A percentile compares a stretch with the other conserved stretches of the same genome.
Conservation (phyloP, 2,888 invertebrate species). For the Himalopsyche anomala region DNA sequence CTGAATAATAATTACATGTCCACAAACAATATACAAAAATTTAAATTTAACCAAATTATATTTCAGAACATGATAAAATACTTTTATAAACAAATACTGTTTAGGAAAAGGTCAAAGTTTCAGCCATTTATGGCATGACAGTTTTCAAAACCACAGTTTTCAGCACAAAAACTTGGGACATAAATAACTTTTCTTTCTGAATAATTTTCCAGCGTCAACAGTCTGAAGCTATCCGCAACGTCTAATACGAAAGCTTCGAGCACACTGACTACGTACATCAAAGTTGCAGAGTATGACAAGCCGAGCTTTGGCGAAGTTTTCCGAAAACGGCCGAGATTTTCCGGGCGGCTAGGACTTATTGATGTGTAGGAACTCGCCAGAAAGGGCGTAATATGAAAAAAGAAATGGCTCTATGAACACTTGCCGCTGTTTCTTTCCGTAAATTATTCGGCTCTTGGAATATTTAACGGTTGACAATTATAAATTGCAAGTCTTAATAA, state of each 20-base stretch:
- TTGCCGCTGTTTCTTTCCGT: neutral
- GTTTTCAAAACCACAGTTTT: neutral
- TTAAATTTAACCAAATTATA: no score
- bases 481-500: slow-evolving; percentile 22
- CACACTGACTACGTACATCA: slow-evolving; percentile 59
- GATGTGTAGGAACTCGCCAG: slow-evolving; percentile 56
- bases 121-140: neutral
- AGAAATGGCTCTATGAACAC: slow-evolving; percentile 1
- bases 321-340: slow-evolving; percentile 62
- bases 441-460: slow-evolving; percentile 5
- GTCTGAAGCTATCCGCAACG: neutral
- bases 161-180: slow-evolving; percentile 12
- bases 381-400: slow-evolving; percentile 26
- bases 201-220: neutral
- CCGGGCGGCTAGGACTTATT: slow-evolving; percentile 60
- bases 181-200: slow-evolving; percentile 20
- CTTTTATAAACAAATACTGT: neutral
- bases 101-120: neutral
- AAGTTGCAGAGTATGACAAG: slow-evolving; percentile 55
- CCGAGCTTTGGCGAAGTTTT: slow-evolving; percentile 58
- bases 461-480: slow-evolving; percentile 34
- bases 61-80: no score
- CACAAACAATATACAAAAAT: no score
- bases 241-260: slow-evolving; percentile 26
- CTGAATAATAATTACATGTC: no score